These are phyloP conservation scores for Meliscaeva auricollis DNA, from an alignment of 2,888 invertebrate genomes.

Conservation along the genomic window DNA sequence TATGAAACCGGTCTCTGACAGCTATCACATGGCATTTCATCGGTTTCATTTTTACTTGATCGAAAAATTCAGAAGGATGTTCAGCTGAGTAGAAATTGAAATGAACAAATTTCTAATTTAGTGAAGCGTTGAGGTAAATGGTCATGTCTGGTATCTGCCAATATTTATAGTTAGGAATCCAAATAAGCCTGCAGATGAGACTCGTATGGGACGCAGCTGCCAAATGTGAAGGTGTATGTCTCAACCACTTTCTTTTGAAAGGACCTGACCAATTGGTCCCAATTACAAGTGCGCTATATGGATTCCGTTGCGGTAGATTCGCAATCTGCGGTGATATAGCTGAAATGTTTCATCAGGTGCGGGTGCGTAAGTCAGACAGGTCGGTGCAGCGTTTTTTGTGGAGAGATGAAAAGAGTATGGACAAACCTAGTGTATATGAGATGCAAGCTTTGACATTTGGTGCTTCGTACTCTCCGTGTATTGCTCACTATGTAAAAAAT, in stretches of 20 bases:
- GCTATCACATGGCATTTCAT: conserved; percentile 9
- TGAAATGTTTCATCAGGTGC: conserved; percentile 71
- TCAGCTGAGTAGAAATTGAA: conserved; percentile 7
- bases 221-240: conserved; percentile 75
- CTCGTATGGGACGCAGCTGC: conserved; percentile 80
- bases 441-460: conserved; percentile 42
- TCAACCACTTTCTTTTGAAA: conserved; percentile 79
- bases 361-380: conserved; percentile 40
- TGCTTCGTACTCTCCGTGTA: conserved; percentile 31
- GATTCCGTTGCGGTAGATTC: conserved; percentile 57
- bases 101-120: conserved; percentile 52
- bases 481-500: conserved; percentile 38
- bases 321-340: conserved; percentile 66
- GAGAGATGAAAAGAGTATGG: conserved; percentile 18
- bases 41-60: conserved; percentile 14
- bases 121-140: conserved; percentile 15
- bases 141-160: conserved; percentile 70
- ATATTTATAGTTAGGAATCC: conserved; percentile 70
- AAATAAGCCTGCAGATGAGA: conserved; percentile 78
- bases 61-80: conserved; percentile 23
- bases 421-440: conserved; percentile 20
- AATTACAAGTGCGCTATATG: conserved; percentile 57
- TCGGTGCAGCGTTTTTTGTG: conserved; percentile 64
- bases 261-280: conserved; percentile 79
- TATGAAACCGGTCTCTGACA: conserved; percentile 21